These are phyloP conservation scores for Tragelaphus imberbis DNA, from an alignment of 2,113 vertebrate species.

Conservation along the genomic window DNA sequence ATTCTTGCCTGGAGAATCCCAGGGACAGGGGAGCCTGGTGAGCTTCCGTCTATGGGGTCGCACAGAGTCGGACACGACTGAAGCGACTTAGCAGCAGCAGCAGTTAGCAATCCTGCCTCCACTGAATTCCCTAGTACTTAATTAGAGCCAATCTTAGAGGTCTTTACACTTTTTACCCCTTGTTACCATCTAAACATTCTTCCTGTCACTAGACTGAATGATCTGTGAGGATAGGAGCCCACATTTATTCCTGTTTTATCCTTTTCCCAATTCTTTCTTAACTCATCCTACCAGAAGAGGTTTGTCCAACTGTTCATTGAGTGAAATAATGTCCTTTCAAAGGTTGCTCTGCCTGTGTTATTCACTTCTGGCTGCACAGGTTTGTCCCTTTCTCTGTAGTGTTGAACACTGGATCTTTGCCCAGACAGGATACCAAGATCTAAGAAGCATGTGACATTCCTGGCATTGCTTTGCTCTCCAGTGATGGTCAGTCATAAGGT, in stretches of 20 bases:
- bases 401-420: conserved; percentile 38
- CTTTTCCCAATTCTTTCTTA: background rate
- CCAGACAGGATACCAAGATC: conserved; percentile 46
- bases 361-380: conserved; percentile 4
- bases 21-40: too few species aligned
- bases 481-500: background rate
- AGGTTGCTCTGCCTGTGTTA: background rate
- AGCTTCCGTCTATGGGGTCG: too few species aligned
- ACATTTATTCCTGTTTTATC: background rate
- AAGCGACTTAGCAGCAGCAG: too few species aligned
- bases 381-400: background rate
- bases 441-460: conserved; percentile 32
- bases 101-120: too few species aligned
- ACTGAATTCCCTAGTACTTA: background rate
- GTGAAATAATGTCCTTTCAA: background rate
- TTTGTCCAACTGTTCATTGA: background rate
- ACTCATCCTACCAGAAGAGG: background rate
- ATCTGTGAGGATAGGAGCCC: background rate
- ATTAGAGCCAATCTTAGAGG: background rate
- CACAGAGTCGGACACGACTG: too few species aligned
- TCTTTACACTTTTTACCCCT: background rate
- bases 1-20: too few species aligned
- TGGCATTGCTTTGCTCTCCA: conserved; percentile 28
- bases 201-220: background rate
- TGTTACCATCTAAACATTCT: background rate